Percentiles rank a stretch among this genome's conserved stretches.
These are phyloP conservation scores for Paramisgurnus dabryanus DNA, from an alignment of 2,113 vertebrate genomes.

Conservation along the genomic window DNA sequence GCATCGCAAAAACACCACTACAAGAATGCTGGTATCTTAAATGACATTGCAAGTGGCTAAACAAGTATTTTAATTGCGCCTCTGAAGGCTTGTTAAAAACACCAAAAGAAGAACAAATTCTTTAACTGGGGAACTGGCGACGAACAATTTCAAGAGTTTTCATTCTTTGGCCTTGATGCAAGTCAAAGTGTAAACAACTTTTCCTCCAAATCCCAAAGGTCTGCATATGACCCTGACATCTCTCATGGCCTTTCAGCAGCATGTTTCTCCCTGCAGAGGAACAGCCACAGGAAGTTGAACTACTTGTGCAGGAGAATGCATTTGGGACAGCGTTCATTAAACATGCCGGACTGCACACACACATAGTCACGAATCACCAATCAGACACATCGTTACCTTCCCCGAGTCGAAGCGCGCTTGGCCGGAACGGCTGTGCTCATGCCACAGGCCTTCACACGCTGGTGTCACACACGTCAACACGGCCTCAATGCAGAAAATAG, in stretches of 20 bases:
- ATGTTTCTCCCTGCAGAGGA: constrained; percentile 24
- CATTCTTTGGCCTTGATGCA: constrained; percentile 32
- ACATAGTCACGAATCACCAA: constrained; percentile 8
- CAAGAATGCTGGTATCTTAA: constrained; percentile 51
- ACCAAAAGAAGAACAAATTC: constrained; percentile 45
- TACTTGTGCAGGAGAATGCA: constrained; percentile 20
- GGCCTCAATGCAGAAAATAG: constrained; percentile 36
- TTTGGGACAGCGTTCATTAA: constrained; percentile 24
- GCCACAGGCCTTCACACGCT: constrained; percentile 44
- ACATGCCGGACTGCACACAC: constrained; percentile 1
- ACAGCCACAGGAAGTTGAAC: constrained; percentile 9
- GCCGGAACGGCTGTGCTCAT: constrained; percentile 5
- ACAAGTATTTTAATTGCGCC: constrained; percentile 61
- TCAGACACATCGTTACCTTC: constrained; percentile 30
- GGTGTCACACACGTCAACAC: constrained; percentile 50
- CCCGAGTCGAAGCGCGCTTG: background rate
- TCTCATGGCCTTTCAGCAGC: constrained; percentile 25
- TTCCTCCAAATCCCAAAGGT: constrained; percentile 30
- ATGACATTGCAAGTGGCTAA: constrained; percentile 51
- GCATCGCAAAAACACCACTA: constrained; percentile 51
- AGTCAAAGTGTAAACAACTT: constrained; percentile 50
- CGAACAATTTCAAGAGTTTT: constrained; percentile 17
- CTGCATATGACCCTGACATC: constrained; percentile 31
- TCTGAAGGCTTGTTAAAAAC: constrained; percentile 50
- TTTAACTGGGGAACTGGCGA: constrained; percentile 1